A percentile compares a stretch with the other conserved stretches of the same genome.
These are phyloP conservation scores for Drosophila gaucha DNA, from an alignment of 2,888 invertebrate species.

Conservation along the genomic window DNA sequence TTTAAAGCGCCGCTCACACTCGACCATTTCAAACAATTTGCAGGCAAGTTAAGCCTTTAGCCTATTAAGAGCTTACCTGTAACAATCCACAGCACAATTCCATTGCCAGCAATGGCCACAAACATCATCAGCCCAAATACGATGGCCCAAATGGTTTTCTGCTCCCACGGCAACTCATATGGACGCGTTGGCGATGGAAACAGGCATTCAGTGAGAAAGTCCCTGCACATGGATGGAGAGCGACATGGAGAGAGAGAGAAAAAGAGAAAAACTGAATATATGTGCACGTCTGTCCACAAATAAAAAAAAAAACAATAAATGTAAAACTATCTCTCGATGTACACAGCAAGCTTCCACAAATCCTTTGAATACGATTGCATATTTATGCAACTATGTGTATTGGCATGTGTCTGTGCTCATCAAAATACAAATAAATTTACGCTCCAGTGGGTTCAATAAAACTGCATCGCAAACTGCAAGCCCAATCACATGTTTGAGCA, in stretches of 20 bases:
- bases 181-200: constrained; percentile 86
- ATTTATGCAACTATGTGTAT: neutral
- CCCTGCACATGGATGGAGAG: constrained; percentile 81
- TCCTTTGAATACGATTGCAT: constrained; percentile 11
- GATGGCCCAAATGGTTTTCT: constrained; percentile 90
- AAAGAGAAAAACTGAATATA: neutral
- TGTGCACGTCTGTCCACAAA: neutral
- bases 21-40: constrained; percentile 4
- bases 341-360: constrained; percentile 12
- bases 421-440: constrained; percentile 32
- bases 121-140: constrained; percentile 91
- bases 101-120: constrained; percentile 93
- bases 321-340: constrained; percentile 9
- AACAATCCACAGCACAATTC: constrained; percentile 97
- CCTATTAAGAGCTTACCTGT: constrained; percentile 87
- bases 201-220: constrained; percentile 87
- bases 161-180: constrained; percentile 88
- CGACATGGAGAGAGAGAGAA: neutral
- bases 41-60: constrained; percentile 1
- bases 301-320: neutral
- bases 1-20: constrained; percentile 11
- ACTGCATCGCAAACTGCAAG: constrained; percentile 6
- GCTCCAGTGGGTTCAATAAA: constrained; percentile 32
- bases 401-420: neutral
- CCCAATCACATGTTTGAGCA: neutral